Evolutionary conservation across 2,888 invertebrate species (phyloP), one percentile per base, ranked within the genome.

Genomic region (Thumatha senex): DNA sequence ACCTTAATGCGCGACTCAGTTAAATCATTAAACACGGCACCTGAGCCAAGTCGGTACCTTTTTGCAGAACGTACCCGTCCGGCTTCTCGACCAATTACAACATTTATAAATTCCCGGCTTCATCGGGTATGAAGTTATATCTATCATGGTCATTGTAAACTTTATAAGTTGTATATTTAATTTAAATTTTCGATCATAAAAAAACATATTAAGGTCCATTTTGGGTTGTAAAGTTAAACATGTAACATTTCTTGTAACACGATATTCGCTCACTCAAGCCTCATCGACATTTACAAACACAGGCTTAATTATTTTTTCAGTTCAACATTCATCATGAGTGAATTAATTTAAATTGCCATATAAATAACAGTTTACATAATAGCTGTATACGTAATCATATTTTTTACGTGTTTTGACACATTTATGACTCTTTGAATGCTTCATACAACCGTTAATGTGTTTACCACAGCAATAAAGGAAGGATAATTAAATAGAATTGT

Each of bases 291-390:
- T 85, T 80, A 76, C 76, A 82, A 81, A 85, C 85, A 83, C 72
- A 70, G 72, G 72, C 75, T 76, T 72, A 74, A 75, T 82, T 86
- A 4, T 31, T 83, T 86, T 86, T 84, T 72, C 76, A 60, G 54
- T 56, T 50, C 56, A 54, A 61, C 78, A 77, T 85, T 89, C 83
- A 88, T 85, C 83, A 85, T 85, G 87, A 86, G 83, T 81, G 86
- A 89, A 88, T 89, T 87, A 87, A 89, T 88, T 89, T 82, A 80
- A 83, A 86, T 87, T 82, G 82, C 76, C 77, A 87, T 85, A 82
- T 87, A 84, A 85, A 83, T 84, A 74, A 72, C 78, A 73, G 76
- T 83, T 85, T 80, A 82, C 82, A 84, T 85, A 86, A 86, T 82
- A 82, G 76, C 65, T 65, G 70, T 69, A 69, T 68, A 67, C 72